phyloP scores from a whole-genome alignment of 2,797 vertebrate species.

The Fundulus diaphanus region DNA sequence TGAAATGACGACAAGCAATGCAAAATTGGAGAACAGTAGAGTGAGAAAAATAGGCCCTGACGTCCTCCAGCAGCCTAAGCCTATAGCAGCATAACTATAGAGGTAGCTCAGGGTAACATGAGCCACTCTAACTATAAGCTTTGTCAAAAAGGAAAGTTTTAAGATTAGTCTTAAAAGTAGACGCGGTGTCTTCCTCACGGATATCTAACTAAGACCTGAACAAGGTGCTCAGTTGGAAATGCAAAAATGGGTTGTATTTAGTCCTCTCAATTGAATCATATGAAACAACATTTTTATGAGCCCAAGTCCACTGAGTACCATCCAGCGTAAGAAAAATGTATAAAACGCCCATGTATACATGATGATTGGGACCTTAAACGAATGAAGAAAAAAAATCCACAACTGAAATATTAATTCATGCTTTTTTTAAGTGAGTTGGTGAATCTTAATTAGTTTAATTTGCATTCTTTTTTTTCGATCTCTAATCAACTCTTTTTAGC shows the following conservation, averaged over 20 bases:
- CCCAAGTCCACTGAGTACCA: neutral
- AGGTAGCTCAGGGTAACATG: no score
- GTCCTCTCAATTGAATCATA: neutral
- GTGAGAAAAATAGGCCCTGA: no score
- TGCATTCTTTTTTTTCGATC: neutral
- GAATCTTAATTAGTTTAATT: neutral
- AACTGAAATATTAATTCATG: neutral
- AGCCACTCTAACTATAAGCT: no score
- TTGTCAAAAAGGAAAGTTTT: no score
- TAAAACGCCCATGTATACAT: neutral
- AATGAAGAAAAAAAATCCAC: neutral
- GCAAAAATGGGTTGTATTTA: neutral
- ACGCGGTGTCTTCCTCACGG: no score
- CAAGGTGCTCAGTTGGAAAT: neutral
- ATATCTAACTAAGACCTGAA: neutral
- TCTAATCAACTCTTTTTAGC: neutral
- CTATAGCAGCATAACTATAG: no score
- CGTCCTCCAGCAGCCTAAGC: no score
- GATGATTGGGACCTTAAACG: neutral
- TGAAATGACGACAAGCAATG: no score
- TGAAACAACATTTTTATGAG: neutral
- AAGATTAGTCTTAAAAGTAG: no score
- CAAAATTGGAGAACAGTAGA: no score
- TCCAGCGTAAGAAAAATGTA: neutral
- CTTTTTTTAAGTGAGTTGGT: neutral